phyloP scores from a whole-genome alignment of 2,797 vertebrate genomes.

The Notamacropus eugenii region DNA sequence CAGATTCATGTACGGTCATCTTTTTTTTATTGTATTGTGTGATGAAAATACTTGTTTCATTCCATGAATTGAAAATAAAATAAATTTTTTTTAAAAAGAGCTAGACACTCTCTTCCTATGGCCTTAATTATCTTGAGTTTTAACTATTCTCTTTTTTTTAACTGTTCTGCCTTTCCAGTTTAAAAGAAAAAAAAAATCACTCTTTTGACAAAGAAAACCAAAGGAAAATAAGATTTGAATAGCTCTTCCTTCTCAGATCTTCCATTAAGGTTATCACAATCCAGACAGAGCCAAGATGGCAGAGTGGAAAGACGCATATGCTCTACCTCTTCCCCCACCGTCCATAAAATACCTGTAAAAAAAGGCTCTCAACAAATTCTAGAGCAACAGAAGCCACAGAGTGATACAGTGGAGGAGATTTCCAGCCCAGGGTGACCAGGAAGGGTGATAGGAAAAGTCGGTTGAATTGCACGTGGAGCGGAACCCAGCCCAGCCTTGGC shows the following conservation, averaged over 20 bases:
- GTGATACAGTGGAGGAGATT: too few relatives aligned
- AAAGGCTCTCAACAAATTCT: too few relatives aligned
- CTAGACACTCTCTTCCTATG: neutral
- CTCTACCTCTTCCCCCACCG: too few relatives aligned
- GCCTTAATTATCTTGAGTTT: neutral
- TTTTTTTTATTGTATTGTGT: neutral
- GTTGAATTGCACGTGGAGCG: too few relatives aligned
- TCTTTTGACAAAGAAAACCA: neutral
- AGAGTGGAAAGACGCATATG: too few relatives aligned
- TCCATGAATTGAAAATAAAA: neutral
- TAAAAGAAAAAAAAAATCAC: neutral
- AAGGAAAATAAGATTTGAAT: neutral
- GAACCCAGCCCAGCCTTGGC: too few relatives aligned
- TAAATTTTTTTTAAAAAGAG: neutral
- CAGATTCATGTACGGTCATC: neutral
- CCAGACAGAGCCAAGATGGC: too few relatives aligned
- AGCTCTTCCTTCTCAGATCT: neutral
- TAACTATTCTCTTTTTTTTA: neutral
- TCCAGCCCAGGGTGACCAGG: too few relatives aligned
- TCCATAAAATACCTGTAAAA: too few relatives aligned
- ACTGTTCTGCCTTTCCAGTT: neutral
- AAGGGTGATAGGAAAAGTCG: too few relatives aligned
- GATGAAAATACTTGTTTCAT: neutral
- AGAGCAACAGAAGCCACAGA: too few relatives aligned
- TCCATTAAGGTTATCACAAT: neutral